These are phyloP conservation scores for Glossophaga mutica DNA, from an alignment of 2,797 vertebrate species.

Conservation along the genomic window DNA sequence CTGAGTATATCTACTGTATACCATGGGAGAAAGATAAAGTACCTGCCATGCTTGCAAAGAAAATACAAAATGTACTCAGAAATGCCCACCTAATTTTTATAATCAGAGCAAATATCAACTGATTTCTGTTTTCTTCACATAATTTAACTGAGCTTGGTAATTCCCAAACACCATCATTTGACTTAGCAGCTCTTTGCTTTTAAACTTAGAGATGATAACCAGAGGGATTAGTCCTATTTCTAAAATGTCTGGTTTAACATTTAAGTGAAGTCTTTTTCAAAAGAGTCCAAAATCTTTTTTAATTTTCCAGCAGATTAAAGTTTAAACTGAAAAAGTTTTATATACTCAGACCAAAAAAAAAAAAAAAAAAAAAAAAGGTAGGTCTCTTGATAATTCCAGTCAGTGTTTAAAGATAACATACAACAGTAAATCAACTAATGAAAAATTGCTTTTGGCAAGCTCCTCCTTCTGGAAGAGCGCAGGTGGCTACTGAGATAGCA, in stretches of 20 bases:
- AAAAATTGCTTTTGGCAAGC: not conserved
- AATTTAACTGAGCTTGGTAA: too few relatives aligned
- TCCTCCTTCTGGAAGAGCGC: not conserved
- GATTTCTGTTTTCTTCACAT: not conserved
- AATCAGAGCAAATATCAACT: not conserved
- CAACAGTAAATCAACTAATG: not conserved
- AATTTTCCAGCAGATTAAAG: not conserved
- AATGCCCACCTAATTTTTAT: not conserved
- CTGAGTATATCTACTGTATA: not conserved
- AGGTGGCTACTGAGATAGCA: not conserved
- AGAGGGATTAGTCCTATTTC: not conserved
- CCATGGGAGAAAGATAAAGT: not conserved
- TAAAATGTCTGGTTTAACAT: not conserved
- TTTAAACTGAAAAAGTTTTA: constrained; percentile 36
- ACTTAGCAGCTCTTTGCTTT: constrained; percentile 25
- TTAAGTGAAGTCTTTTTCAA: constrained; percentile 25
- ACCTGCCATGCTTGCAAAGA: not conserved
- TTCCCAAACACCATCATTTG: not conserved
- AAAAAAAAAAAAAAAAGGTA: constrained; percentile 21
- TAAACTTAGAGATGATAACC: constrained; percentile 12
- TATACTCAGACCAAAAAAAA: constrained; percentile 12
- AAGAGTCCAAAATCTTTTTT: not conserved
- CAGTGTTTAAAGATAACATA: not conserved
- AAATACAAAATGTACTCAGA: not conserved
- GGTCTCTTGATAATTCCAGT: not conserved